Base-by-base conservation (phyloP, 2,113 vertebrate species). In the Thymallus thymallus region DNA sequence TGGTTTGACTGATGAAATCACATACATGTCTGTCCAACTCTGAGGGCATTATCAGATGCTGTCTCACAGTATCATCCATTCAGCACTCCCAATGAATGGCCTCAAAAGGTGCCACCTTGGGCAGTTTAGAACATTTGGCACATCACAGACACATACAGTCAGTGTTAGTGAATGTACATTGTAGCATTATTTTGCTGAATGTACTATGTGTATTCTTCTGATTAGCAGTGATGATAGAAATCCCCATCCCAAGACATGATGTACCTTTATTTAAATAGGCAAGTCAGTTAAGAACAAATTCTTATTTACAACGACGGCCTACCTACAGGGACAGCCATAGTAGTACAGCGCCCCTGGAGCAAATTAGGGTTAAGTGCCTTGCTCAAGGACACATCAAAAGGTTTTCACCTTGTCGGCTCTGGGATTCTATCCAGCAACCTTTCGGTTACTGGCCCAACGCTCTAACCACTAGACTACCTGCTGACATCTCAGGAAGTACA, bases 1-100 rank as follows among this genome's bases (percentile, higher is more conserved):
- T 82, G 81, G 82, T 84, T 80, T 77, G 75, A 65, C 85, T 75
- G 83, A 88, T 90, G 79, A 87, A 87, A 90, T 89, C 88, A 84
- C 80, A 86, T 84, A 81, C 79, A 73, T 81, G 83, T 70, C 74
- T 70, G 82, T 88, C 77, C 79, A 82, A 80, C 82, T 80, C 55
- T 73, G 83, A 71, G 32, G 20, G 69, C 62, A 64, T 62, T 12
- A 72, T 78, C 78, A 48, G 29, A 60, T 68, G 69, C 55, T 60
- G 35, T 29, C n/a, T 68, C 66, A 10, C 35, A 45, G 35, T 46
- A 46, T 23, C 10, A 14, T 68, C 35, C n/a, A 5, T 46, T 9
- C 10, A n/a, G 35, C 22, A 35, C 22, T 45, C 66, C 22, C n/a
- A n/a, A 61, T 24, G 23, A 68, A 66, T 32, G 16, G 1, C 18